phyloP scores from a whole-genome alignment of 1,140 invertebrate genomes.

The Meloidogyne chitwoodi region DNA sequence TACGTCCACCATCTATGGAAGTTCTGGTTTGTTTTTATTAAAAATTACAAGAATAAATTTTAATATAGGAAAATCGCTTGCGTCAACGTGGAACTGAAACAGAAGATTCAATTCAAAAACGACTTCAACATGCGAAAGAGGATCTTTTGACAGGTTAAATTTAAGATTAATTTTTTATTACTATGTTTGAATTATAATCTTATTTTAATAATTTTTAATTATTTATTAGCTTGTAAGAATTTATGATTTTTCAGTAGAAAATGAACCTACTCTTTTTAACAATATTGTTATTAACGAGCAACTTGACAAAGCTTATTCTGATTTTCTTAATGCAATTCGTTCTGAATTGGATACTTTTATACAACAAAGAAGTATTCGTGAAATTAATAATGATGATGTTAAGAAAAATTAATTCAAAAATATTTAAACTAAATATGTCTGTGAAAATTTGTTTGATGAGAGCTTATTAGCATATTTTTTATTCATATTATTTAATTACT shows the following conservation, averaged over 20 bases:
- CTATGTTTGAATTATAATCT: neutral
- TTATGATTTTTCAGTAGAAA: slow-evolving; percentile 13
- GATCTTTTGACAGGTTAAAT: slow-evolving; percentile 79
- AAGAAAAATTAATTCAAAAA: neutral
- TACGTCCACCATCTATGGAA: slow-evolving; percentile 82
- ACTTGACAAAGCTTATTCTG: slow-evolving; percentile 78
- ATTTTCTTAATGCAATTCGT: slow-evolving; percentile 64
- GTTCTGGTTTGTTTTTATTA: slow-evolving; percentile 61
- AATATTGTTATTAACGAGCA: slow-evolving; percentile 84
- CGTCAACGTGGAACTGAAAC: slow-evolving; percentile 78
- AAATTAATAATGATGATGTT: neutral
- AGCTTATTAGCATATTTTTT: neutral
- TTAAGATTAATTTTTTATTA: neutral
- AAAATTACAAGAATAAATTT: slow-evolving; percentile 18
- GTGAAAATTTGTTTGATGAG: too few relatives aligned
- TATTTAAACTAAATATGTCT: neutral
- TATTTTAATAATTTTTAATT: too few relatives aligned
- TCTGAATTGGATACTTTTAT: slow-evolving; percentile 39
- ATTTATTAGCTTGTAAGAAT: neutral
- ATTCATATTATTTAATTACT: too few relatives aligned
- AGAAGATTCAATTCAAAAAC: slow-evolving; percentile 74
- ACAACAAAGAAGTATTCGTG: neutral
- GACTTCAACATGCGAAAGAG: slow-evolving; percentile 71
- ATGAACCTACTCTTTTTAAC: slow-evolving; percentile 75
- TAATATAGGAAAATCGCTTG: slow-evolving; percentile 71